phyloP scores from a whole-genome alignment of 2,888 invertebrate genomes.

The Macrosiphum euphorbiae region DNA sequence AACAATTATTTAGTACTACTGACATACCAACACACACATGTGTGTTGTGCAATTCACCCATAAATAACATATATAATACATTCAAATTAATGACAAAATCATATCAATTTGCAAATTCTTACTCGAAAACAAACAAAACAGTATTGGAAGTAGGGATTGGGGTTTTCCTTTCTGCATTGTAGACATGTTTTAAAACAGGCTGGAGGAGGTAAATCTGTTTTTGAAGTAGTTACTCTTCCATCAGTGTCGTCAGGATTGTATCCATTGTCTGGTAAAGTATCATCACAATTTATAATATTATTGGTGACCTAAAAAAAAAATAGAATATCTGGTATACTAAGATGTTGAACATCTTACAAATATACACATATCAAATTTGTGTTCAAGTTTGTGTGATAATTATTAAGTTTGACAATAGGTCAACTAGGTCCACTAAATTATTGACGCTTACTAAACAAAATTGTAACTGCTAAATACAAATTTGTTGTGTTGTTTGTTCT shows the following conservation, averaged over 20 bases:
- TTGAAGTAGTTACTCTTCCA: neutral
- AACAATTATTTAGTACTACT: too few species aligned
- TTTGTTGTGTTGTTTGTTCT: too few species aligned
- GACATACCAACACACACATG: neutral
- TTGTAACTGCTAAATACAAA: too few species aligned
- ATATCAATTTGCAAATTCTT: neutral
- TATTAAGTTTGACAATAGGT: too few species aligned
- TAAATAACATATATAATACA: neutral
- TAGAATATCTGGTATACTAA: too few species aligned
- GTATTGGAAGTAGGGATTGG: slow-evolving; percentile 41
- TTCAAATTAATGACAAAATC: neutral
- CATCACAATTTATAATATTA: too few species aligned
- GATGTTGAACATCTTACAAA: too few species aligned
- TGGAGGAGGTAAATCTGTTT: neutral
- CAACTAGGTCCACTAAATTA: too few species aligned
- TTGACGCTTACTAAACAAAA: too few species aligned
- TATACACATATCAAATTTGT: too few species aligned
- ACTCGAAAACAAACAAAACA: slow-evolving; percentile 37
- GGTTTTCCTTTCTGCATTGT: neutral
- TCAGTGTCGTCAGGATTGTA: slow-evolving; percentile 31
- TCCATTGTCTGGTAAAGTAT: neutral
- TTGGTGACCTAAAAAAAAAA: too few species aligned
- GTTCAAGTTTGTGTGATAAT: too few species aligned
- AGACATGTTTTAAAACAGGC: slow-evolving; percentile 31
- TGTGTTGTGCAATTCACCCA: neutral